Conservation (phyloP, 1,140 invertebrate species). For the Sitobion miscanthi region DNA sequence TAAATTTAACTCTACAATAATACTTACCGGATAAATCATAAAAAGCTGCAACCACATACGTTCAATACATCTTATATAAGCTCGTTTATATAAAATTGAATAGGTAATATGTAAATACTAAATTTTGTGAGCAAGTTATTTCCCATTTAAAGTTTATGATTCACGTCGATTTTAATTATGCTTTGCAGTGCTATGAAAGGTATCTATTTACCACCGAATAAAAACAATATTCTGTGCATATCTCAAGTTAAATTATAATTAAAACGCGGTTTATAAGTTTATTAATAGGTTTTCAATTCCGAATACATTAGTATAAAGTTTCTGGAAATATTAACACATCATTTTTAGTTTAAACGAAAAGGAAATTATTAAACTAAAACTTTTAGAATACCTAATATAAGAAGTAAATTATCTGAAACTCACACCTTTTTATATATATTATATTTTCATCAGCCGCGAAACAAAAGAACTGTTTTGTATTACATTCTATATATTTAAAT, state of each 20-base stretch:
- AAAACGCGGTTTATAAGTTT: not conserved
- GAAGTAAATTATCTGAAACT: not conserved
- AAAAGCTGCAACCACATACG: not conserved
- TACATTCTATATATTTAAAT: not conserved
- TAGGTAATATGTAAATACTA: not conserved
- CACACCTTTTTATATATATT: not conserved
- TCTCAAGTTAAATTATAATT: not conserved
- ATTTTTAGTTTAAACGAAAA: not conserved
- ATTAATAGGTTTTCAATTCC: not conserved
- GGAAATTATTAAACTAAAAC: slow-evolving; percentile 7
- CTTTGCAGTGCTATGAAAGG: not conserved
- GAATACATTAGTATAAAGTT: not conserved
- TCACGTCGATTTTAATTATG: slow-evolving; percentile 7
- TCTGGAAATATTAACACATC: not conserved
- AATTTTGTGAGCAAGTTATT: not conserved
- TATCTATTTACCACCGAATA: not conserved
- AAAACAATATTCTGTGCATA: not conserved
- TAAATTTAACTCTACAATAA: not conserved
- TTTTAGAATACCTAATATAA: not conserved
- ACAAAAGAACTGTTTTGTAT: not conserved
- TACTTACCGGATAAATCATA: not conserved
- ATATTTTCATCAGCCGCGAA: not conserved
- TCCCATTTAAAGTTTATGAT: not conserved
- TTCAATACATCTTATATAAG: not conserved
- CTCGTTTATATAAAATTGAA: not conserved